phyloP scores from a whole-genome alignment of 2,888 invertebrate species.

The Stenurella melanura region DNA sequence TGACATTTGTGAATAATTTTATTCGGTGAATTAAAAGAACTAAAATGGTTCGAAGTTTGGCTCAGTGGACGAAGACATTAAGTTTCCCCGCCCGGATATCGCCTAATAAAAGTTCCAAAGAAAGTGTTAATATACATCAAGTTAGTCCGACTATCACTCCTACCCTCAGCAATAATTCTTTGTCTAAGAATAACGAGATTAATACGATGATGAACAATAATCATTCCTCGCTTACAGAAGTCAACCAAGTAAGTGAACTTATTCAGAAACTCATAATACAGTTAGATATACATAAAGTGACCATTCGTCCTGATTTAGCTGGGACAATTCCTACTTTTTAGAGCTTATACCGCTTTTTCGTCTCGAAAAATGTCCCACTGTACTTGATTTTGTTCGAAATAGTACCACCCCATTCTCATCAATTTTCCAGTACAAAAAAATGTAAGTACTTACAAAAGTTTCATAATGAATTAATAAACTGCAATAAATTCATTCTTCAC shows the following conservation, averaged over 20 bases:
- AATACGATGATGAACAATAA: slow-evolving; percentile 69
- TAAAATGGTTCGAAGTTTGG: slow-evolving; percentile 89
- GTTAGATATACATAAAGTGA: no score
- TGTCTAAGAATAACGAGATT: slow-evolving; percentile 70
- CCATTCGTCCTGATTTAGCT: no score
- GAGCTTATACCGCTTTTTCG: no score
- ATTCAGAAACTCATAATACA: no score
- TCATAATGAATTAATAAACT: no score
- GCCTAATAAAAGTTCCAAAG: slow-evolving; percentile 86
- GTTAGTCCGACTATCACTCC: slow-evolving; percentile 78
- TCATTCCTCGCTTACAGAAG: slow-evolving; percentile 66
- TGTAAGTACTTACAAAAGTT: no score
- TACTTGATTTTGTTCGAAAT: no score
- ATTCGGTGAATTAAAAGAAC: slow-evolving; percentile 13
- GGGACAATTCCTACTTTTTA: no score
- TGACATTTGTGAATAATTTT: slow-evolving; percentile 38
- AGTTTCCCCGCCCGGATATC: slow-evolving; percentile 91
- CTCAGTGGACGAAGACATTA: slow-evolving; percentile 93
- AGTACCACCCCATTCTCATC: no score
- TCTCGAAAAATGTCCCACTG: no score
- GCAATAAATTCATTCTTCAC: no score
- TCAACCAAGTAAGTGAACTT: slow-evolving; percentile 68
- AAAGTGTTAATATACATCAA: slow-evolving; percentile 79
- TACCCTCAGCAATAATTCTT: slow-evolving; percentile 74
- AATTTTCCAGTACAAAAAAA: no score